phyloP scores from a whole-genome alignment of 2,888 invertebrate species.

The Hydrotaea cyrtoneurina region DNA sequence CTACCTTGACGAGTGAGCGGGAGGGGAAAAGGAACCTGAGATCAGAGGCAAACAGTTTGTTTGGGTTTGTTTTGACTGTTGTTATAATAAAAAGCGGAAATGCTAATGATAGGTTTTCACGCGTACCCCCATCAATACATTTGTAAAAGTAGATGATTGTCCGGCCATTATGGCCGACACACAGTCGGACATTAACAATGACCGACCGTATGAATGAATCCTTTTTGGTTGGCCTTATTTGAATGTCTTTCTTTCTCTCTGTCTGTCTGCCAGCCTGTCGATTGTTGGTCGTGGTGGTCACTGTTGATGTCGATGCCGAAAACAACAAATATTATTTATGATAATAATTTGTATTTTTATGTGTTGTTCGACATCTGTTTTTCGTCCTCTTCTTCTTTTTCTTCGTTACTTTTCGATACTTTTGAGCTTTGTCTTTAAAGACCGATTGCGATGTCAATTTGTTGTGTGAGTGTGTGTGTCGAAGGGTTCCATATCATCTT shows the following conservation, averaged over 20 bases:
- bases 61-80: constrained; percentile 30
- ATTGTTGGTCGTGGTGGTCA: constrained; percentile 9
- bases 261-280: too few species aligned
- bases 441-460: constrained; percentile 52
- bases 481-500: neutral
- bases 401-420: constrained; percentile 38
- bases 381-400: neutral
- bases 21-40: too few species aligned
- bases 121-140: constrained; percentile 60
- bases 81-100: constrained; percentile 80
- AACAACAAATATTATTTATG: constrained; percentile 76
- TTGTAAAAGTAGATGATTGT: constrained; percentile 43
- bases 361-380: constrained; percentile 72
- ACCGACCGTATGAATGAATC: constrained; percentile 23
- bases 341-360: constrained; percentile 75
- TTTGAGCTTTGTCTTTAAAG: neutral
- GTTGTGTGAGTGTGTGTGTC: neutral
- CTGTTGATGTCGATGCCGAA: constrained; percentile 46
- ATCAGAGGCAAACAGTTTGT: neutral
- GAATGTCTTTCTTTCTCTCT: constrained; percentile 20
- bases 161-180: constrained; percentile 25
- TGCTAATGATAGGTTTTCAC: constrained; percentile 80
- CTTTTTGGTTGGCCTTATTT: constrained; percentile 27
- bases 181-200: neutral
- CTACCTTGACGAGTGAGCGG: too few species aligned